Conservation (phyloP, 2,797 vertebrate genomes). For the Staurois parvus region DNA sequence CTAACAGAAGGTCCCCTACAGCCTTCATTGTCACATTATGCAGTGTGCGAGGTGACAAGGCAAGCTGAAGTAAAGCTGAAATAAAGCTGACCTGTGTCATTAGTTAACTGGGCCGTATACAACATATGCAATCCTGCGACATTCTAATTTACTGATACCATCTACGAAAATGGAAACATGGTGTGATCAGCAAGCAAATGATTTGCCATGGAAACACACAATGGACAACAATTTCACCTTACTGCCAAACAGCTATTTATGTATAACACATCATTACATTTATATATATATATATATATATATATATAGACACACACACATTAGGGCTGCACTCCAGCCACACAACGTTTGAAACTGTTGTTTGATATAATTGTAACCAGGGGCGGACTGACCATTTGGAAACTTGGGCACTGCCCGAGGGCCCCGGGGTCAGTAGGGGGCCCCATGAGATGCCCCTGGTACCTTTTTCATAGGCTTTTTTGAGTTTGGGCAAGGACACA, state of each 20-base stretch:
- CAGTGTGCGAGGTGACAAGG: constrained; percentile 20
- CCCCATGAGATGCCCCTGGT: too few species aligned
- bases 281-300: too few species aligned
- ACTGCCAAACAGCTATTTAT: neutral
- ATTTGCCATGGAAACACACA: neutral
- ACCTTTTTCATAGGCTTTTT: too few species aligned
- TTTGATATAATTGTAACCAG: too few species aligned
- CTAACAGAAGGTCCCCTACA: neutral
- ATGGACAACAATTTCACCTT: neutral
- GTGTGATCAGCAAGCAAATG: neutral
- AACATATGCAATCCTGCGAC: constrained; percentile 10
- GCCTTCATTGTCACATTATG: constrained; percentile 39
- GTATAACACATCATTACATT: too few species aligned
- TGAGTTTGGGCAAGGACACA: too few species aligned
- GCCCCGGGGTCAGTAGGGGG: too few species aligned
- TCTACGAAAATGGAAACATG: constrained; percentile 2
- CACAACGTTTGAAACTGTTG: too few species aligned
- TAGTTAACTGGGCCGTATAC: neutral
- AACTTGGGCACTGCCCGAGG: too few species aligned
- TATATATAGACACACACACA: too few species aligned
- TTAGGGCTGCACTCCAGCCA: too few species aligned
- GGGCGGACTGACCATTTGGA: too few species aligned
- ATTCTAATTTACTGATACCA: constrained; percentile 30
- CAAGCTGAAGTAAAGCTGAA: neutral
- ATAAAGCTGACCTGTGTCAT: constrained; percentile 17